A percentile compares a stretch with the other conserved stretches of the same genome.
Evolutionary conservation across 1,140 invertebrate species (phyloP).

Genomic region (Myzus persicae): DNA sequence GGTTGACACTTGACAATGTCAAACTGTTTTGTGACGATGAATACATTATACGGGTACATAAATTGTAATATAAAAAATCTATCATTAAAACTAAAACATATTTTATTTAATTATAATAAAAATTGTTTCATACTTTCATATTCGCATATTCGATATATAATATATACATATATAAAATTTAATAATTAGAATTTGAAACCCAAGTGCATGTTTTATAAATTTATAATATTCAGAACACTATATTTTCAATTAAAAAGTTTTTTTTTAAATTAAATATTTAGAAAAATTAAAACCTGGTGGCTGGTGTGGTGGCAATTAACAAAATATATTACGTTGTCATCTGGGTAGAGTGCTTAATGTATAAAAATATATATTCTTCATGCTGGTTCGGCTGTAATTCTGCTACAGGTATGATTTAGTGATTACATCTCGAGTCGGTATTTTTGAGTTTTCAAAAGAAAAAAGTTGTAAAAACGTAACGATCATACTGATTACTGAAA

Average conservation of each 20-base stretch:
- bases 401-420: background rate
- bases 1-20: background rate
- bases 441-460: background rate
- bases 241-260: background rate
- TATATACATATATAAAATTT: background rate
- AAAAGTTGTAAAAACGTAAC: background rate
- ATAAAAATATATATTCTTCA: background rate
- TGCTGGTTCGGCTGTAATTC: background rate
- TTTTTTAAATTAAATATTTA: background rate
- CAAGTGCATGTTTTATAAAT: background rate
- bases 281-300: background rate
- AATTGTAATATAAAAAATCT: background rate
- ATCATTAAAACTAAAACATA: background rate
- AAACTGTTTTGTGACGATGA: background rate
- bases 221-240: background rate
- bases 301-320: background rate
- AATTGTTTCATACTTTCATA: too few species aligned
- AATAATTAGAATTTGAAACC: background rate
- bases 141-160: too few species aligned
- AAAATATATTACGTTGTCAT: background rate
- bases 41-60: background rate
- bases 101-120: background rate
- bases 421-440: background rate
- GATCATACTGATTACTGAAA: too few species aligned
- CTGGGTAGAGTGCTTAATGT: background rate